Evolutionary conservation across 2,797 vertebrate species (phyloP).

Genomic region (Leptodactylus fallax): DNA sequence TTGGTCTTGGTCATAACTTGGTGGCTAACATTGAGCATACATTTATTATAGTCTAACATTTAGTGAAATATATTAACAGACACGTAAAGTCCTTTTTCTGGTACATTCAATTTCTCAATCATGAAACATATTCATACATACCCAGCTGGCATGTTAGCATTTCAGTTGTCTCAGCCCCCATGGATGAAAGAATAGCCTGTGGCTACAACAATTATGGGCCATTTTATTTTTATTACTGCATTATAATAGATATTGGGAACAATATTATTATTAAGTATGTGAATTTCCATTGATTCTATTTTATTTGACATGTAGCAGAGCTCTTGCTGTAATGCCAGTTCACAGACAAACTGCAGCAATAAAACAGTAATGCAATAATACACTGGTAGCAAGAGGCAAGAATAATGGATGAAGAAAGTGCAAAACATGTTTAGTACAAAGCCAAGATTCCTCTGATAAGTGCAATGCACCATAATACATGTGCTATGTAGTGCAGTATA

Average conservation of each 20-base stretch:
- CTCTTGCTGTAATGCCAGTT: background rate
- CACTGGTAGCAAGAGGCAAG: background rate
- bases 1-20: background rate
- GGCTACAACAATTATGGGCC: background rate
- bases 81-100: constrained; percentile 5
- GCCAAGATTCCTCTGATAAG: background rate
- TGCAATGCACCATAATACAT: background rate
- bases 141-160: constrained; percentile 6
- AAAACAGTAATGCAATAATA: background rate
- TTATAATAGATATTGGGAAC: too few species aligned
- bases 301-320: background rate
- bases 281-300: too few species aligned
- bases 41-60: background rate
- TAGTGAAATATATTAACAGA: constrained; percentile 30
- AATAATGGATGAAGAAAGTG: background rate
- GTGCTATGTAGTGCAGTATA: background rate
- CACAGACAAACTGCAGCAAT: background rate
- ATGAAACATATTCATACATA: constrained; percentile 17
- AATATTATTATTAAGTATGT: too few species aligned
- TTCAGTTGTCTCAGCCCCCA: background rate
- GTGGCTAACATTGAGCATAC: background rate
- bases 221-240: background rate
- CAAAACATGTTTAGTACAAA: background rate
- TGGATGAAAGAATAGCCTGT: background rate
- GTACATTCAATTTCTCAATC: background rate